Conservation (phyloP, 1,140 invertebrate species). For the Formica selysi region DNA sequence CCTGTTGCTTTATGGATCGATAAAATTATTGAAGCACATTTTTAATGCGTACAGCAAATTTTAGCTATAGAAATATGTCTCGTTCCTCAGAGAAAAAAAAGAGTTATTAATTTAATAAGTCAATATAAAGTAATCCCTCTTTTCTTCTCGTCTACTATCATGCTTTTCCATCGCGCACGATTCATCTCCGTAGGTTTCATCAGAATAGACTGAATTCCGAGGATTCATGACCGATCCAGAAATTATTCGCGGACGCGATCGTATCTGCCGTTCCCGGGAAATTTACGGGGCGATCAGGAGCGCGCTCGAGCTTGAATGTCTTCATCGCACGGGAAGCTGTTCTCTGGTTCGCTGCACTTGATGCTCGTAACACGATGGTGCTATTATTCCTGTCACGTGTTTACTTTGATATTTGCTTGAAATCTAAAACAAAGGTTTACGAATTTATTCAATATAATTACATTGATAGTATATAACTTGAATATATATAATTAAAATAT, state of each 20-base stretch:
- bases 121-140: background rate
- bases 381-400: background rate
- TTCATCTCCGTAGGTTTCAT: slow-evolving; percentile 42
- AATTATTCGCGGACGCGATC: slow-evolving; percentile 77
- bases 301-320: slow-evolving; percentile 74
- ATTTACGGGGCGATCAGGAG: slow-evolving; percentile 76
- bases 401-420: slow-evolving; percentile 6
- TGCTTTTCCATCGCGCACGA: background rate
- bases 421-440: slow-evolving; percentile 8
- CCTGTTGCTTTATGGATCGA: slow-evolving; percentile 34
- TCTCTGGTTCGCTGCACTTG: slow-evolving; percentile 37
- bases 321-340: slow-evolving; percentile 70
- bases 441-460: background rate
- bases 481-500: background rate
- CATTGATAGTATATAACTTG: background rate
- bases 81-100: background rate
- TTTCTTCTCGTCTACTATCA: background rate
- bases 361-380: slow-evolving; percentile 49
- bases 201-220: slow-evolving; percentile 29
- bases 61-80: background rate
- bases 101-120: slow-evolving; percentile 29
- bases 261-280: slow-evolving; percentile 74
- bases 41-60: background rate
- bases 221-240: slow-evolving; percentile 72
- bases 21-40: slow-evolving; percentile 20